Conservation (phyloP, 2,797 vertebrate genomes). For the Squalus acanthias region DNA sequence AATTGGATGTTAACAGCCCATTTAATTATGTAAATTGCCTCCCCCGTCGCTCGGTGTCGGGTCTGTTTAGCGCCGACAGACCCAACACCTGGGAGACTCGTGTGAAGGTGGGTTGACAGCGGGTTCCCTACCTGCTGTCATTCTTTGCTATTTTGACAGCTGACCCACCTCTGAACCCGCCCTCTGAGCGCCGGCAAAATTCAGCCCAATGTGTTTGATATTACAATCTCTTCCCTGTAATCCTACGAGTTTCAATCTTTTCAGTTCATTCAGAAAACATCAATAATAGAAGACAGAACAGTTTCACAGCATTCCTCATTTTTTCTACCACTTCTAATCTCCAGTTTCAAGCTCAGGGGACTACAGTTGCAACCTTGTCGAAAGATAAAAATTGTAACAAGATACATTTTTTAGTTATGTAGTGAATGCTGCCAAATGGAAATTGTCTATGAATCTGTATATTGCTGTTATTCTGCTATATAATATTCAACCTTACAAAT, state of each 20-base stretch:
- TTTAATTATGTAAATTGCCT: too few relatives aligned
- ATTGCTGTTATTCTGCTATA: neutral
- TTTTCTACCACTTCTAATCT: neutral
- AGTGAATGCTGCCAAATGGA: neutral
- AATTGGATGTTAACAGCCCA: too few relatives aligned
- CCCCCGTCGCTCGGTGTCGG: too few relatives aligned
- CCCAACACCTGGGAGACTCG: too few relatives aligned
- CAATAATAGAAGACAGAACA: neutral
- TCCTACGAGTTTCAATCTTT: neutral
- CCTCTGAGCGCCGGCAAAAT: too few relatives aligned
- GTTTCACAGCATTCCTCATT: neutral
- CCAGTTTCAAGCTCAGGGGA: neutral
- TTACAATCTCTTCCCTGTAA: constrained; percentile 29
- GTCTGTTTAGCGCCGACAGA: too few relatives aligned
- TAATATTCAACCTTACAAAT: neutral
- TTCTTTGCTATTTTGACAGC: too few relatives aligned
- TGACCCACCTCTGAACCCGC: too few relatives aligned
- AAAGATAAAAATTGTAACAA: neutral
- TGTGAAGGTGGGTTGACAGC: too few relatives aligned
- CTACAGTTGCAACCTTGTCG: neutral
- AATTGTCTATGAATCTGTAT: neutral
- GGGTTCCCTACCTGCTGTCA: too few relatives aligned
- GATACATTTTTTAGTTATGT: neutral
- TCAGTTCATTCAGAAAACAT: neutral
- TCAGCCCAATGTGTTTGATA: neutral